Evolutionary conservation across 2,797 vertebrate species (phyloP), one percentile per base, ranked within the genome.

Genomic region (Octomys mimax): DNA sequence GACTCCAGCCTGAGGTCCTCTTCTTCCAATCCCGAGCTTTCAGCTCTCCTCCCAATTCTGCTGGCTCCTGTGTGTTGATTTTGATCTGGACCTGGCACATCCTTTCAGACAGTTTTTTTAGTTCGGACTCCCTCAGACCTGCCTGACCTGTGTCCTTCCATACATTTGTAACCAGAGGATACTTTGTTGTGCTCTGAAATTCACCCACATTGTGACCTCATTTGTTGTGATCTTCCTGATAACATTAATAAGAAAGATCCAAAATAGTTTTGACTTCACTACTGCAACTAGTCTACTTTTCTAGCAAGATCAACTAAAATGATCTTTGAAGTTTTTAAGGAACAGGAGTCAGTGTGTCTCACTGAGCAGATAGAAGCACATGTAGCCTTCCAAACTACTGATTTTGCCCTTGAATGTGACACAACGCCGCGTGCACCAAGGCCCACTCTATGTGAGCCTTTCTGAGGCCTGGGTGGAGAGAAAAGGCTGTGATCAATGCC

Each of bases 201-300:
- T 7, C 52, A 83, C 46, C 39, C 42, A 39, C 77, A 91, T 73
- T 93, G 57, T 81, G 81, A 93, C 42, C 10, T 73, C 31, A 52
- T 78, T 94, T 82, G 28, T 31, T 11, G 64, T 22, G 6, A 88
- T 3, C 49, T 28, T 94, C 90, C 66, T 52, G 90, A 68, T 79
- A 75, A 90, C 90, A 87, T 89, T 92, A 91, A 66, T 61, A 87
- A 68, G 22, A 86, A 91, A 82, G 52, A 31, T n/a, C 9, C 54
- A 46, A 93, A 83, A 75, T 52, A 77, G 42, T 95, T 92, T 92
- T 54, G n/a, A 31, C 9, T 49, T 75, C 61, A 62, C 36, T 19
- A 82, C 82, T 66, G 49, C 52, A 73, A 42, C 18, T 52, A 33
- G 26, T 39, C 31, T 84, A 64, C 42, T 87, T 97, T 92, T 75